phyloP scores from a whole-genome alignment of 1,140 invertebrate genomes.

The Leptinotarsa defecta region DNA sequence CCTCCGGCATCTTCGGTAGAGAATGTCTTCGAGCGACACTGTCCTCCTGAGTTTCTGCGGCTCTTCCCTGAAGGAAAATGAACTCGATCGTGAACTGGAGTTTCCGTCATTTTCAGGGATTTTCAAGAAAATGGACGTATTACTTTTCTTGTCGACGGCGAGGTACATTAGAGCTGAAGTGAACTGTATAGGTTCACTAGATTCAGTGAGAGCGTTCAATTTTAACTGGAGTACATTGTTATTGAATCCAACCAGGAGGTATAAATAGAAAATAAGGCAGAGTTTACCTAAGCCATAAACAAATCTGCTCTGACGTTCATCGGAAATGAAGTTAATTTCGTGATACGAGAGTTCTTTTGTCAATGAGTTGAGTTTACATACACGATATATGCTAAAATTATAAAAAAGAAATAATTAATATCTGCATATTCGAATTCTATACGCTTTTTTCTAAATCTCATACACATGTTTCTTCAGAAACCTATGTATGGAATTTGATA shows the following conservation, averaged over 20 bases:
- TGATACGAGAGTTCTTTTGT: background rate
- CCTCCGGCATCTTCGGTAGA: background rate
- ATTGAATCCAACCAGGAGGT: slow-evolving; percentile 13
- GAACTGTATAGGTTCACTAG: background rate
- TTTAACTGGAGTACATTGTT: slow-evolving; percentile 19
- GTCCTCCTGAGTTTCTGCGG: slow-evolving; percentile 19
- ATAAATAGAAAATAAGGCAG: slow-evolving; percentile 23
- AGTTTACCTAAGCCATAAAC: slow-evolving; percentile 18
- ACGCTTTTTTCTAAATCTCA: no score
- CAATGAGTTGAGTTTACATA: background rate
- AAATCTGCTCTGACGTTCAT: slow-evolving; percentile 10
- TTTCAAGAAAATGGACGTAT: slow-evolving; percentile 15
- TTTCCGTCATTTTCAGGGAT: slow-evolving; percentile 12
- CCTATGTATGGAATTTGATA: background rate
- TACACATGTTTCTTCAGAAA: no score
- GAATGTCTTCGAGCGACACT: slow-evolving; percentile 29
- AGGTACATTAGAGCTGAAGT: slow-evolving; percentile 2
- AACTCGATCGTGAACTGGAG: slow-evolving; percentile 16
- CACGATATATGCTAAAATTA: no score
- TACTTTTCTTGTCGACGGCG: slow-evolving; percentile 3
- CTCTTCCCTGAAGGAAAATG: slow-evolving; percentile 5
- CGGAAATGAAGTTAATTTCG: background rate
- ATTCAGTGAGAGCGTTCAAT: background rate
- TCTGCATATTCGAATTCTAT: no score
- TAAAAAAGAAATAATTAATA: background rate